phyloP scores from a whole-genome alignment of 2,113 vertebrate species.

The Podarcis muralis region DNA sequence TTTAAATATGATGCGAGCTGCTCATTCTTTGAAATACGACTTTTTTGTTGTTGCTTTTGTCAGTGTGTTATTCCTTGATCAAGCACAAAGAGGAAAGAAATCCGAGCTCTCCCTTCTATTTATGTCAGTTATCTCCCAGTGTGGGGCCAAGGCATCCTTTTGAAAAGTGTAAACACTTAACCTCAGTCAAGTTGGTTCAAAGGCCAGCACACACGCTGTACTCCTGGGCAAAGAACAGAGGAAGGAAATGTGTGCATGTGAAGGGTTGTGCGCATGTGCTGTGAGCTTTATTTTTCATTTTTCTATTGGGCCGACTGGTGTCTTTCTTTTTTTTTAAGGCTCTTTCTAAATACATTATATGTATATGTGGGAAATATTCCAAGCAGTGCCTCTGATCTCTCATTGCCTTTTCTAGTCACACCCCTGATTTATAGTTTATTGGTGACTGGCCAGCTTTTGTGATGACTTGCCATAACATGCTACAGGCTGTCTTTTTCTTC shows the following conservation, averaged over 20 bases:
- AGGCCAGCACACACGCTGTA: slow-evolving; percentile 29
- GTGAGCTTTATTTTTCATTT: background rate
- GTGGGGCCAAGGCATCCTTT: slow-evolving; percentile 40
- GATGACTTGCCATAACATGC: slow-evolving; percentile 10
- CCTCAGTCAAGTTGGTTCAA: slow-evolving; percentile 50
- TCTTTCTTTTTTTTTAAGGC: background rate
- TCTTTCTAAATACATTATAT: background rate
- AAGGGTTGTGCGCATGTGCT: background rate
- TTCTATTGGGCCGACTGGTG: background rate
- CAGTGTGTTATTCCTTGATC: slow-evolving; percentile 41
- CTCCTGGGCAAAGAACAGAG: slow-evolving; percentile 35
- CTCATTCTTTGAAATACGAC: slow-evolving; percentile 58
- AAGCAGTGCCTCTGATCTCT: slow-evolving; percentile 46
- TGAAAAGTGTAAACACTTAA: slow-evolving; percentile 58
- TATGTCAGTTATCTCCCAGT: slow-evolving; percentile 35
- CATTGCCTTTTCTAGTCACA: slow-evolving; percentile 59
- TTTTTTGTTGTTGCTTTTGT: slow-evolving; percentile 53
- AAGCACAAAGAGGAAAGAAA: slow-evolving; percentile 51
- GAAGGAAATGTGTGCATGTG: slow-evolving; percentile 42
- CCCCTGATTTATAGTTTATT: slow-evolving; percentile 59
- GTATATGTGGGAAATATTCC: slow-evolving; percentile 53
- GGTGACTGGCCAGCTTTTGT: slow-evolving; percentile 40
- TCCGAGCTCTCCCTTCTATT: slow-evolving; percentile 41
- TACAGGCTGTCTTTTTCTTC: slow-evolving; percentile 48
- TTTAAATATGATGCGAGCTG: slow-evolving; percentile 46